A percentile compares a stretch with the other conserved stretches of the same genome.
Evolutionary conservation across 2,888 invertebrate genomes (phyloP).

Genomic region (Scrobipalpa atriplicella): DNA sequence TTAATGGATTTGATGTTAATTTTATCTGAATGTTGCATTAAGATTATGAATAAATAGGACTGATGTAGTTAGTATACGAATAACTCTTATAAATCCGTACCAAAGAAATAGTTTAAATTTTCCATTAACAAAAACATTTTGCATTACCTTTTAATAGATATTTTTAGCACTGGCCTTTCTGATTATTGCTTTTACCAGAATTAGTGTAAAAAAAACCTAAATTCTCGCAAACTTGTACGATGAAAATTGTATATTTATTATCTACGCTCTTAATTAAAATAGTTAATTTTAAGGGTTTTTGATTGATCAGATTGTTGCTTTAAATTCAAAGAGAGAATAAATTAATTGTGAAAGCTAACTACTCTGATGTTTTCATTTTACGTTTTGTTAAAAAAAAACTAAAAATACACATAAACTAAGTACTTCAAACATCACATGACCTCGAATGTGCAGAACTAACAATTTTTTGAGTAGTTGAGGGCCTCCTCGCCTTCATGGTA

Average conservation of each 20-base stretch:
- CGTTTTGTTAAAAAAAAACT: not conserved
- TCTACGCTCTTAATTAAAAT: constrained; percentile 39
- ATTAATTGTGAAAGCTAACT: constrained; percentile 46
- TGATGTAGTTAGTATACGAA: constrained; percentile 43
- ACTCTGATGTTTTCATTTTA: constrained; percentile 35
- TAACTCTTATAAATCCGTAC: constrained; percentile 34
- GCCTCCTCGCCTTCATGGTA: too few relatives aligned
- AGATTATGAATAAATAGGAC: constrained; percentile 34
- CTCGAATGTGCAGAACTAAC: too few relatives aligned
- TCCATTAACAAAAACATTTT: not conserved
- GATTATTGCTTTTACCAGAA: constrained; percentile 17
- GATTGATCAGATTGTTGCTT: constrained; percentile 60
- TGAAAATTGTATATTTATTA: constrained; percentile 38
- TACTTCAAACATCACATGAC: too few relatives aligned
- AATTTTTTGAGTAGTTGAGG: too few relatives aligned
- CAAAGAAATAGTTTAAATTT: constrained; percentile 23
- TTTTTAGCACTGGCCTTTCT: not conserved
- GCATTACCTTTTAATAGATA: too few relatives aligned
- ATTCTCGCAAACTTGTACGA: constrained; percentile 40
- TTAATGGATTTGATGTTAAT: constrained; percentile 29
- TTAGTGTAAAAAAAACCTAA: not conserved
- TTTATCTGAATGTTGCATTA: constrained; percentile 33
- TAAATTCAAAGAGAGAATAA: constrained; percentile 58
- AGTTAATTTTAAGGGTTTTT: constrained; percentile 54
- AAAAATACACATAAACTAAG: too few relatives aligned